Conservation (phyloP, 2,888 invertebrate genomes). For the Andrena flavipes region DNA sequence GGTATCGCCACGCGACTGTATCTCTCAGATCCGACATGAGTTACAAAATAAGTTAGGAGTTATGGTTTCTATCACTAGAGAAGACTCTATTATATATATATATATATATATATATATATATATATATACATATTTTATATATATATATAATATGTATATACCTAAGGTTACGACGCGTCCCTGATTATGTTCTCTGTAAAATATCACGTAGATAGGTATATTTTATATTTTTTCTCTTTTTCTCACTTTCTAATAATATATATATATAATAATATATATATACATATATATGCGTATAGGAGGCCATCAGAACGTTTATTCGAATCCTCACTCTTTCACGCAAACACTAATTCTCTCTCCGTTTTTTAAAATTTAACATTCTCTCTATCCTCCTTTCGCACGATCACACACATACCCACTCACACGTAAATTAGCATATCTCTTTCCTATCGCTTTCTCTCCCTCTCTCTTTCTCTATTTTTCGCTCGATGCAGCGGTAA, state of each 20-base stretch:
- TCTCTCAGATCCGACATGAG: constrained; percentile 54
- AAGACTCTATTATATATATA: constrained; percentile 53
- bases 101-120: constrained; percentile 57
- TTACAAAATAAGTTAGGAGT: constrained; percentile 70
- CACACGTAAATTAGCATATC: constrained; percentile 17
- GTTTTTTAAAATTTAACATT: constrained; percentile 18
- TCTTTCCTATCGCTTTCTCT: constrained; percentile 15
- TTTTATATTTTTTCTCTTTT: constrained; percentile 57
- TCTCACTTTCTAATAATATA: constrained; percentile 57
- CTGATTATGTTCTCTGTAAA: constrained; percentile 82
- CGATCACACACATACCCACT: constrained; percentile 18
- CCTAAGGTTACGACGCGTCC: constrained; percentile 77
- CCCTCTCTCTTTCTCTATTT: constrained; percentile 28
- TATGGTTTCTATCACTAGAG: constrained; percentile 66
- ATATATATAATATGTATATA: constrained; percentile 56
- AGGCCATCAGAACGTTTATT: constrained; percentile 56
- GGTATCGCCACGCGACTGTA: constrained; percentile 47
- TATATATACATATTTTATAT: constrained; percentile 11
- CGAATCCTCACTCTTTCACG: constrained; percentile 17
- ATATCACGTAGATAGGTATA: constrained; percentile 80
- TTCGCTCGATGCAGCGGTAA: constrained; percentile 59
- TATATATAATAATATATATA: constrained; percentile 34
- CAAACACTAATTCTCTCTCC: background rate
- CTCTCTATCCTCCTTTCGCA: background rate
- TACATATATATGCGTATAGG: constrained; percentile 55